Evolutionary conservation across 2,797 vertebrate genomes (phyloP).

Genomic region (Taenioides sp.): DNA sequence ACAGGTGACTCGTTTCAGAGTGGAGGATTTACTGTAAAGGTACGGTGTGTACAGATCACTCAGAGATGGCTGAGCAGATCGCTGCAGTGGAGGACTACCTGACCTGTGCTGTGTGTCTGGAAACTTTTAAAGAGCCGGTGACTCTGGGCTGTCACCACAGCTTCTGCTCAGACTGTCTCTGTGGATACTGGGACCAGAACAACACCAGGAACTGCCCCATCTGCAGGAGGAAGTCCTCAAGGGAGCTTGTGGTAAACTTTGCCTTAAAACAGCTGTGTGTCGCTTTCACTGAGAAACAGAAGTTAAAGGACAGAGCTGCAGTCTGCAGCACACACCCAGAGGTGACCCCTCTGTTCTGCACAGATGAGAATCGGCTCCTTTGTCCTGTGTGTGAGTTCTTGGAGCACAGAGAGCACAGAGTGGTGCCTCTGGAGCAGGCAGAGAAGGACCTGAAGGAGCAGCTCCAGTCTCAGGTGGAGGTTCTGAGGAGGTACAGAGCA

Average conservation of each 20-base stretch:
- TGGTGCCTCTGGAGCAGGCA: not conserved
- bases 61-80: not conserved
- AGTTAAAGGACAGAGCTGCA: not conserved
- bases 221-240: not conserved
- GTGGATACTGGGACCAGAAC: not conserved
- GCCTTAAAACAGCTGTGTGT: not conserved
- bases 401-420: not conserved
- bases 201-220: not conserved
- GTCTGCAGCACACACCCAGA: not conserved
- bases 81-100: not conserved
- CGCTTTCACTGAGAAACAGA: not conserved
- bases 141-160: constrained; percentile 5
- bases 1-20: too few species aligned
- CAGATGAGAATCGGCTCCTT: not conserved
- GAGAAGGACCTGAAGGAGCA: not conserved
- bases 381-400: not conserved
- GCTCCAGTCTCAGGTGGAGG: not conserved
- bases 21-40: too few species aligned
- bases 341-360: not conserved
- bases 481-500: not conserved
- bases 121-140: not conserved
- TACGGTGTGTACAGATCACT: too few species aligned
- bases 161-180: not conserved
- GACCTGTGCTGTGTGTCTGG: not conserved
- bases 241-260: not conserved